Base-by-base conservation (phyloP, 2,888 invertebrate species). In the Linnaemya vulpina region DNA sequence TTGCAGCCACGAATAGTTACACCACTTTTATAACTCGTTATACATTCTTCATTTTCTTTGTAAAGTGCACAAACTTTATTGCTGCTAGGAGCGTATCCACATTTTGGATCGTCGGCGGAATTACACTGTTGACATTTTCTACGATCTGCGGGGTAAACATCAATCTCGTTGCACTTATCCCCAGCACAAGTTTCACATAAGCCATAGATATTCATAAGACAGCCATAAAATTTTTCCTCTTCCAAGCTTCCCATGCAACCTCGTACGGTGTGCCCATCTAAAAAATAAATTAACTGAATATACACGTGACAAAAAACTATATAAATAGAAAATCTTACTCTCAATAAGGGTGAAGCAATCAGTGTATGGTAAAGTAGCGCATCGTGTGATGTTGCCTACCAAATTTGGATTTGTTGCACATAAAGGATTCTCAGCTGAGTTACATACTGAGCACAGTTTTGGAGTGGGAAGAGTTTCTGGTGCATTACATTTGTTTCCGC, bases 351-450 rank as follows among this genome's bases (percentile, higher is more conserved):
- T 89, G 15, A 86, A 89, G 73, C 92, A 92, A 25, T 90, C 86
- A 0, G 90, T 89, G 71, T 90, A 91, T 1, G 91, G 91, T n/a
- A 88, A 8, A 0, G 40, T 3, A 0, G 89, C 73, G 80, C 92
- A 92, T 10, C 83, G 81, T n/a, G 78, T 55, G 0, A 53, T 55
- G 51, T 81, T 17, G 0, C 51, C n/a, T 4, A 92, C 83, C 40
- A 89, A 86, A 70, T 90, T 90, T 1, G 92, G 92, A 75, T 90
- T 88, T 0, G 90, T 91, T 11, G 92, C 92, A 68, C 92, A 92
- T 0, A 87, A 87, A 0, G 89, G 38, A 46, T 92, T 89, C 0
- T 43, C 81, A 0, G 74, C 84, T 0, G 92, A 91, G 76, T 87
- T 84, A 79, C 92, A 92, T 1, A 87, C 87, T 3, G 89, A 84